Evolutionary conservation across 1,140 invertebrate genomes (phyloP).

Genomic region (Orius insidiosus): DNA sequence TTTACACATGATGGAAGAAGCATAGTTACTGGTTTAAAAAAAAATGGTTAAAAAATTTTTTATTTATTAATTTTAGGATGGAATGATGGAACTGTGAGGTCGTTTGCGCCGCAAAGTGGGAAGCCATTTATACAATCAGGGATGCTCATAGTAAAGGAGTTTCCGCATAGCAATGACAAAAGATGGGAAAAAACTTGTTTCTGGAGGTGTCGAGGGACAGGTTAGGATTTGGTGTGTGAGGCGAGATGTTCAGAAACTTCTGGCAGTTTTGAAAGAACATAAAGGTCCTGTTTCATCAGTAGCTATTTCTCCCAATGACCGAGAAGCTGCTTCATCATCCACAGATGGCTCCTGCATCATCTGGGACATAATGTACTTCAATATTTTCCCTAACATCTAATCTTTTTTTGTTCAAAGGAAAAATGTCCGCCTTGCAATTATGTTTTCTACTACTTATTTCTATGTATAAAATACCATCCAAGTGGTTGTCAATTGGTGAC

Average conservation of each 20-base stretch:
- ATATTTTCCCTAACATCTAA: background rate
- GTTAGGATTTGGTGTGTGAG: conserved; percentile 56
- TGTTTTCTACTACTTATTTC: conserved; percentile 81
- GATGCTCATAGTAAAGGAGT: conserved; percentile 78
- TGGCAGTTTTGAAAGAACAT: conserved; percentile 69
- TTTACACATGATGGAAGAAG: conserved; percentile 53
- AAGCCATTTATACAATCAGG: conserved; percentile 58
- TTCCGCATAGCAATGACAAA: conserved; percentile 55
- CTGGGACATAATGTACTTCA: conserved; percentile 56
- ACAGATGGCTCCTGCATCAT: conserved; percentile 82
- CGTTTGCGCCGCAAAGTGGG: conserved; percentile 68
- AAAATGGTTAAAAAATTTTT: conserved; percentile 7
- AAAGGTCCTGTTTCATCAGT: conserved; percentile 70
- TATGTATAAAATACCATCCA: conserved; percentile 59
- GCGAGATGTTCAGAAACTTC: conserved; percentile 39
- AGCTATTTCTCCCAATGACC: conserved; percentile 52
- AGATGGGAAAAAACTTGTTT: conserved; percentile 55
- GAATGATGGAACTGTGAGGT: conserved; percentile 75
- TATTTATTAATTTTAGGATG: conserved; percentile 34
- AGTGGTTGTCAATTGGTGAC: conserved; percentile 67
- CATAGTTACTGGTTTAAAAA: conserved; percentile 15
- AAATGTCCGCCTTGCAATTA: conserved; percentile 51
- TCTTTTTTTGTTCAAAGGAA: conserved; percentile 29
- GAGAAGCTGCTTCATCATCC: conserved; percentile 67
- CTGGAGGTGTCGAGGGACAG: conserved; percentile 75